These are phyloP conservation scores for Ormyrus rosae DNA, from an alignment of 2,888 invertebrate genomes.

Conservation along the genomic window DNA sequence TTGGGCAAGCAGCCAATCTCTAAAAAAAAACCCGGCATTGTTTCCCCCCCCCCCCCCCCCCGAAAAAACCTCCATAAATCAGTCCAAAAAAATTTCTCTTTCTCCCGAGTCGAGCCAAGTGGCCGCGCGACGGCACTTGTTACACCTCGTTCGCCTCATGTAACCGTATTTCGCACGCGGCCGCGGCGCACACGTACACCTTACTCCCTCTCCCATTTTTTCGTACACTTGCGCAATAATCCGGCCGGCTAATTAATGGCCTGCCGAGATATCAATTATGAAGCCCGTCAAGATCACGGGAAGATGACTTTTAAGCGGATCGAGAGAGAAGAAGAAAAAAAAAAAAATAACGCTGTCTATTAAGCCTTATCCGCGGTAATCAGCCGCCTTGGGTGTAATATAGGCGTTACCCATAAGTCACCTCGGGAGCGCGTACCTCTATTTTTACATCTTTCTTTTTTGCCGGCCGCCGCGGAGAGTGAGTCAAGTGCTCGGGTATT, in stretches of 20 bases:
- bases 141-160: conserved; percentile 21
- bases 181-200: background rate
- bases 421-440: conserved; percentile 34
- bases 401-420: conserved; percentile 50
- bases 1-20: no score
- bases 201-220: conserved; percentile 22
- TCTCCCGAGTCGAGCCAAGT: background rate
- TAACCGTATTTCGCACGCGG: conserved; percentile 30
- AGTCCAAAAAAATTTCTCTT: conserved; percentile 29
- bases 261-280: conserved; percentile 40
- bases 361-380: conserved; percentile 52
- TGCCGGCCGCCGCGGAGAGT: background rate
- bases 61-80: conserved; percentile 31
- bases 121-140: background rate
- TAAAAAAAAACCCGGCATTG: background rate
- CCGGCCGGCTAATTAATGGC: conserved; percentile 28
- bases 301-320: conserved; percentile 32
- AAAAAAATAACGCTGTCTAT: conserved; percentile 38
- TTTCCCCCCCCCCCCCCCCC: background rate
- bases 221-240: conserved; percentile 43
- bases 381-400: conserved; percentile 26
- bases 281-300: conserved; percentile 11
- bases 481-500: conserved; percentile 53
- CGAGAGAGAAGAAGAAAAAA: conserved; percentile 3
- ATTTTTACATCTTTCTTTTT: conserved; percentile 51